Conservation (phyloP, 2,113 vertebrate genomes). For the Coturnix japonica region DNA sequence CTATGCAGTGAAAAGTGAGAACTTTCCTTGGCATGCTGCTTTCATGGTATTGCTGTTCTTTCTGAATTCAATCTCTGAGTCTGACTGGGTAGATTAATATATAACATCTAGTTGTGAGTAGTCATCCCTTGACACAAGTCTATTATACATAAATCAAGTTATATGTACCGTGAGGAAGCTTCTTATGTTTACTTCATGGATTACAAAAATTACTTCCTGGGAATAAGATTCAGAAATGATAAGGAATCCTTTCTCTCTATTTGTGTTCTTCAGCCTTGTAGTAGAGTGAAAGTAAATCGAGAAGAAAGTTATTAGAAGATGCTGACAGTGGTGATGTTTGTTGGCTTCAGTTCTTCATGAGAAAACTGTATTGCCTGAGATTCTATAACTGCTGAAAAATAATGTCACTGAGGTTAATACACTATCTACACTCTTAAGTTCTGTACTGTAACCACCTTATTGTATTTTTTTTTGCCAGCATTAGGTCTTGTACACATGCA, state of each 20-base stretch:
- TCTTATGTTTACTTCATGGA: not conserved
- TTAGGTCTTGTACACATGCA: not conserved
- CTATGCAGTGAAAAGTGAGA: constrained; percentile 39
- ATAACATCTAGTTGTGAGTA: not conserved
- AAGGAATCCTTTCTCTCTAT: not conserved
- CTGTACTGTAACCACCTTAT: accelerated
- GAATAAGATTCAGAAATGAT: not conserved
- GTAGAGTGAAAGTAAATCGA: not conserved
- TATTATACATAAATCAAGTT: not conserved
- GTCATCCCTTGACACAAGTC: not conserved
- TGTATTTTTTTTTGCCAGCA: not conserved
- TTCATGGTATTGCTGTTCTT: not conserved
- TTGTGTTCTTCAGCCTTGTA: not conserved
- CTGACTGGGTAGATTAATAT: accelerated
- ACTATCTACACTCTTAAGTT: not conserved
- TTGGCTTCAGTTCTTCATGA: not conserved
- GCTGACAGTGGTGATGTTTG: not conserved
- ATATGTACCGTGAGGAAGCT: not conserved
- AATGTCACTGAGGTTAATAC: not conserved
- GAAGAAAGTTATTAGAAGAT: not conserved
- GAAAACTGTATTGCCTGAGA: not conserved
- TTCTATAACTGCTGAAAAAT: not conserved
- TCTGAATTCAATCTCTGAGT: not conserved
- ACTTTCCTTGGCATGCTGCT: constrained; percentile 23
- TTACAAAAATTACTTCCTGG: not conserved